Conservation (phyloP, 2,888 invertebrate genomes). For the Macrosiphum euphorbiae region DNA sequence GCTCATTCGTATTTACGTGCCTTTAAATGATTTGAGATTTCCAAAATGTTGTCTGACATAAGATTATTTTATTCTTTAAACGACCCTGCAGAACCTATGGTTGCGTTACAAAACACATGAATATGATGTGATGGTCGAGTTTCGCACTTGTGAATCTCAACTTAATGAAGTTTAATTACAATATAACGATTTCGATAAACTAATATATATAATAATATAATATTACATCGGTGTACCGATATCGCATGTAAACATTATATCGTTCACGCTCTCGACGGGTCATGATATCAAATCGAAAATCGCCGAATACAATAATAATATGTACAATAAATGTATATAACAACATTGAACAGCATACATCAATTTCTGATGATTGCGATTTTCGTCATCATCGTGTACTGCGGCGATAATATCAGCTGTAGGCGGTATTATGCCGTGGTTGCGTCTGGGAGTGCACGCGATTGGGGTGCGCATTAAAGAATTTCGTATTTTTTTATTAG, state of each 20-base stretch:
- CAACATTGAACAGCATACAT: not conserved
- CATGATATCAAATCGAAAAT: not conserved
- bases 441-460: not conserved
- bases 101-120: not conserved
- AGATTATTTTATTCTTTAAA: not conserved
- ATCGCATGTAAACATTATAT: not conserved
- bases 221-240: not conserved
- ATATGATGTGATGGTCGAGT: not conserved
- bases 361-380: not conserved
- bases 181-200: not conserved
- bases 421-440: not conserved
- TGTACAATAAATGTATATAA: not conserved
- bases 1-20: no score
- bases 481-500: not conserved
- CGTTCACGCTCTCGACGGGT: not conserved
- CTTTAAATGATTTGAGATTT: not conserved
- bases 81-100: not conserved
- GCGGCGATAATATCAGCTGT: not conserved
- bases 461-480: not conserved
- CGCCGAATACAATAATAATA: not conserved
- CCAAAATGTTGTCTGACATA: not conserved
- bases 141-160: not conserved
- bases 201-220: no score
- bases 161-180: not conserved
- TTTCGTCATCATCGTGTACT: not conserved